A percentile compares a stretch with the other conserved stretches of the same genome.
phyloP scores from a whole-genome alignment of 2,113 vertebrate genomes.

The Callorhinus ursinus region DNA sequence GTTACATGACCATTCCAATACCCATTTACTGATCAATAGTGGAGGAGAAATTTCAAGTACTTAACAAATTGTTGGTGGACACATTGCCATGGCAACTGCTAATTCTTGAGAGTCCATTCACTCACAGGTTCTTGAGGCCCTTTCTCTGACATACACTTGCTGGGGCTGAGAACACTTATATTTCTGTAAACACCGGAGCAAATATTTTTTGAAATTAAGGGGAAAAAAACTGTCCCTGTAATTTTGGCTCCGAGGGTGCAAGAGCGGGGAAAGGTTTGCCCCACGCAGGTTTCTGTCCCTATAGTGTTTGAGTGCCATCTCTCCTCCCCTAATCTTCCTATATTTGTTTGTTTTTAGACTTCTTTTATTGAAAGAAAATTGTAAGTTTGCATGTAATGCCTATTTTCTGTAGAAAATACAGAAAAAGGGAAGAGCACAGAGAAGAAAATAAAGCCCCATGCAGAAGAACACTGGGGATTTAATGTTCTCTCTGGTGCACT shows the following conservation, averaged over 20 bases:
- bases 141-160: background rate
- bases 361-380: background rate
- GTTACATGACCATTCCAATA: background rate
- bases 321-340: background rate
- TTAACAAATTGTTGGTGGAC: conserved; percentile 63
- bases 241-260: background rate
- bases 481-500: background rate
- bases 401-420: background rate
- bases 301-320: background rate
- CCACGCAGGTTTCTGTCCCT: background rate
- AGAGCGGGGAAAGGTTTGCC: background rate
- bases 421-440: background rate
- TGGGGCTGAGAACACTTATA: conserved; percentile 8
- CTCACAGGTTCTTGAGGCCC: conserved; percentile 33
- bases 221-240: background rate
- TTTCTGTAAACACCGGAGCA: conserved; percentile 30
- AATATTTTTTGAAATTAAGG: conserved; percentile 1
- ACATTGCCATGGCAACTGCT: conserved; percentile 61
- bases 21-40: conserved; percentile 40
- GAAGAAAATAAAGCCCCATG: background rate
- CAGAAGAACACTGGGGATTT: background rate
- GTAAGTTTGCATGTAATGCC: background rate
- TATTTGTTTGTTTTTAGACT: background rate
- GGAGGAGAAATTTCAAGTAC: conserved; percentile 51
- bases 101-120: conserved; percentile 18